These are phyloP conservation scores for Malurus melanocephalus DNA, from an alignment of 2,113 vertebrate genomes.

Conservation along the genomic window DNA sequence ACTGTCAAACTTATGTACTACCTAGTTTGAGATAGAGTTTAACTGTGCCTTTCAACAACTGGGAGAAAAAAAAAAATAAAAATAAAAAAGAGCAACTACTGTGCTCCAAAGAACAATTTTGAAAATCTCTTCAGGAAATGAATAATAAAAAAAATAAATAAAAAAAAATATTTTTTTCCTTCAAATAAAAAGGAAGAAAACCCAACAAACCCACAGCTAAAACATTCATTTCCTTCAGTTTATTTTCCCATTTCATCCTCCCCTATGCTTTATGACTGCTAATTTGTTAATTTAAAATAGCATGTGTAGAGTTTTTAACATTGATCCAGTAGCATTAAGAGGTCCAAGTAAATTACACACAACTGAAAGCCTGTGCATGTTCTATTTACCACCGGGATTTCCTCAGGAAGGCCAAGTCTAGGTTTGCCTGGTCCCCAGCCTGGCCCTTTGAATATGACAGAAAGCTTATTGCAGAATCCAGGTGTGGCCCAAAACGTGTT, in stretches of 20 bases:
- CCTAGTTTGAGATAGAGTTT: not conserved
- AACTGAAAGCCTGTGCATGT: conserved; percentile 50
- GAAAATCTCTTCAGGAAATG: conserved; percentile 38
- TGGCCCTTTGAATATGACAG: conserved; percentile 87
- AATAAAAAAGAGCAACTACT: not conserved
- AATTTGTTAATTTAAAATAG: conserved; percentile 43
- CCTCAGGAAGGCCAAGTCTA: conserved; percentile 81
- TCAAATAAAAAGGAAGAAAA: not conserved
- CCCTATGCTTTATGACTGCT: not conserved
- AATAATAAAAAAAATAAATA: conserved; percentile 20
- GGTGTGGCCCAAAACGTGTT: conserved; percentile 74
- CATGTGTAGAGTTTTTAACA: conserved; percentile 33
- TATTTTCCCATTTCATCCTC: conserved; percentile 22
- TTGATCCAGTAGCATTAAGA: conserved; percentile 25
- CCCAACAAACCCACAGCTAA: not conserved
- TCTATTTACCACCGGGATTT: conserved; percentile 82
- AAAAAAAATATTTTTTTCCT: not conserved
- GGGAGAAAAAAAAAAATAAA: no score
- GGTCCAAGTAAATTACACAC: conserved; percentile 24
- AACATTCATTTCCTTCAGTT: conserved; percentile 30
- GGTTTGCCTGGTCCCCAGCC: conserved; percentile 89
- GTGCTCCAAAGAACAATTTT: not conserved
- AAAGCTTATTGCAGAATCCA: conserved; percentile 81
- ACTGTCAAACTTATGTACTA: not conserved
- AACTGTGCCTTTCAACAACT: not conserved